phyloP scores from a whole-genome alignment of 1,140 invertebrate species.

The Pectinophora gossypiella region DNA sequence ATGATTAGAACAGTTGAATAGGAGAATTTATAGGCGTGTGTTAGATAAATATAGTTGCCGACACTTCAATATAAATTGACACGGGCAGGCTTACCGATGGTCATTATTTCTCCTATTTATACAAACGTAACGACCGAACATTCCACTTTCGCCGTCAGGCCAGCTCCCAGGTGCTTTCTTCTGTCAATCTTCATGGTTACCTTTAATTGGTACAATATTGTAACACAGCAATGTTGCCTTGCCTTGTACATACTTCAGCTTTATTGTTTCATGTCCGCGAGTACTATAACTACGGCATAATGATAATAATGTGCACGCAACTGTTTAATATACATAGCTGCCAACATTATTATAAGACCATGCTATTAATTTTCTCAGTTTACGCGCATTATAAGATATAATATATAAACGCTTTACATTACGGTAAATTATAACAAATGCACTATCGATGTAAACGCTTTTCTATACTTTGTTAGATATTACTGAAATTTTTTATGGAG shows the following conservation, averaged over 20 bases:
- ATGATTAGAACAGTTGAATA: neutral
- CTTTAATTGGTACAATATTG: constrained; percentile 35
- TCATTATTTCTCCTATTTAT: constrained; percentile 25
- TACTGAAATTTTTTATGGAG: too few species aligned
- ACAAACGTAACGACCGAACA: constrained; percentile 21
- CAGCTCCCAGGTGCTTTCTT: constrained; percentile 28
- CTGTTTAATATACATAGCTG: too few species aligned
- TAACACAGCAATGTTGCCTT: constrained; percentile 13
- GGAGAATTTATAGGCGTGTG: neutral
- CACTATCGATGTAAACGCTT: too few species aligned
- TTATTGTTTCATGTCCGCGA: neutral
- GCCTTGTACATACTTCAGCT: neutral
- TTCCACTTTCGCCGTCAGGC: constrained; percentile 33
- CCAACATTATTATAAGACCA: too few species aligned
- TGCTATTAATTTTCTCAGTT: too few species aligned
- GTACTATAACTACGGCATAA: too few species aligned
- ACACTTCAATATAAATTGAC: constrained; percentile 18
- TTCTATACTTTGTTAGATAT: too few species aligned
- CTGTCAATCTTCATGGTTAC: constrained; percentile 33
- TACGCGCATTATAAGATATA: too few species aligned
- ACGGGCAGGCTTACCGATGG: constrained; percentile 11
- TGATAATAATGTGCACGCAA: too few species aligned
- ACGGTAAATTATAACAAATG: too few species aligned
- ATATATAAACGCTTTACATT: too few species aligned
- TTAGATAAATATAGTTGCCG: neutral